phyloP scores from a whole-genome alignment of 2,113 vertebrate species.

The Apeltes quadracus region DNA sequence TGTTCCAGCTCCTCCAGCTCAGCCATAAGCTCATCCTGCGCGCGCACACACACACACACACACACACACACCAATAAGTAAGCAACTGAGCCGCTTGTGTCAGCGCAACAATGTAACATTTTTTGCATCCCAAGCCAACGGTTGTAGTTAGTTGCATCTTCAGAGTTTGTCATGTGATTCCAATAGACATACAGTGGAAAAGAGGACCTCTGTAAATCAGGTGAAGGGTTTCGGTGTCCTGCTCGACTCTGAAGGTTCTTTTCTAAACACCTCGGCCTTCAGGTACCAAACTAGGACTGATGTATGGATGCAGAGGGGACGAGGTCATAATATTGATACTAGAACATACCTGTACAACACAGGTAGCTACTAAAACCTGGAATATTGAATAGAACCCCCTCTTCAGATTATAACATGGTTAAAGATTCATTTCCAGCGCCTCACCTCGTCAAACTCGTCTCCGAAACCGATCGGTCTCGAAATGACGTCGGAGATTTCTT shows the following conservation, averaged over 20 bases:
- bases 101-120: too few relatives aligned
- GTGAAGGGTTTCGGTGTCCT: too few relatives aligned
- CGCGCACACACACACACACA: slow-evolving; percentile 7
- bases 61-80: background rate
- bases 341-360: background rate
- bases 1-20: slow-evolving; percentile 97
- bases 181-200: too few relatives aligned
- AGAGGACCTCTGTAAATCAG: too few relatives aligned
- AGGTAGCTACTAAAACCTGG: background rate
- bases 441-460: slow-evolving; percentile 94
- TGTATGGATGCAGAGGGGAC: background rate
- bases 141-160: background rate
- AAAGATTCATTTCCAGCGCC: slow-evolving; percentile 7
- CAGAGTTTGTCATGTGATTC: too few relatives aligned
- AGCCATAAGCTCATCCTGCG: slow-evolving; percentile 94
- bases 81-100: background rate
- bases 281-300: background rate
- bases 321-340: background rate
- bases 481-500: slow-evolving; percentile 97
- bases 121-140: background rate
- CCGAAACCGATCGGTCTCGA: slow-evolving; percentile 94
- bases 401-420: background rate
- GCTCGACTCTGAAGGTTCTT: background rate
- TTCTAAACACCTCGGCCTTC: too few relatives aligned
- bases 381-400: too few relatives aligned